These are phyloP conservation scores for Clarias platycephalus DNA, from an alignment of 2,797 vertebrate genomes.

Conservation along the genomic window DNA sequence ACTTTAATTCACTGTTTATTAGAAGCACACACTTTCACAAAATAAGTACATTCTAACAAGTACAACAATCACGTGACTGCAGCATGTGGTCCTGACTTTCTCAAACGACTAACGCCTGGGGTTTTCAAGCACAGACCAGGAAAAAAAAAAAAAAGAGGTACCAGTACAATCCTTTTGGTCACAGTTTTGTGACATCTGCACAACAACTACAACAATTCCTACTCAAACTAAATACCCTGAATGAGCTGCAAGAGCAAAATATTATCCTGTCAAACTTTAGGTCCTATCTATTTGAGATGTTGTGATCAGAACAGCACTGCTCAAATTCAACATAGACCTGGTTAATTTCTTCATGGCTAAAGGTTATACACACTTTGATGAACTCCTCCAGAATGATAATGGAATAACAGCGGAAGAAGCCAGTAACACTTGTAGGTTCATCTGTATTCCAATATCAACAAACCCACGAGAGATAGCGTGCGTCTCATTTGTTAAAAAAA, in stretches of 20 bases:
- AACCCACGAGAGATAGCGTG: no score
- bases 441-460: no score
- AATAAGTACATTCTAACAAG: neutral
- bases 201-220: neutral
- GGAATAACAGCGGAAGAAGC: no score
- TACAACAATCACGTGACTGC: constrained; percentile 7
- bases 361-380: neutral
- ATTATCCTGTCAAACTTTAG: neutral
- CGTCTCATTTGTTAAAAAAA: no score
- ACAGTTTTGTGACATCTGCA: neutral
- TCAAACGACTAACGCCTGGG: neutral
- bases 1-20: neutral
- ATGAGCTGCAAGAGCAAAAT: neutral
- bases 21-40: neutral
- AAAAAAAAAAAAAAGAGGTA: neutral
- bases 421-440: no score
- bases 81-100: neutral
- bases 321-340: neutral
- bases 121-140: neutral
- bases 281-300: neutral
- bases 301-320: neutral
- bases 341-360: neutral
- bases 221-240: neutral
- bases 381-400: neutral
- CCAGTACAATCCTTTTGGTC: neutral